Evolutionary conservation across 2,888 invertebrate genomes (phyloP), one percentile per base, ranked within the genome.

Genomic region (Leucophenga montana): DNA sequence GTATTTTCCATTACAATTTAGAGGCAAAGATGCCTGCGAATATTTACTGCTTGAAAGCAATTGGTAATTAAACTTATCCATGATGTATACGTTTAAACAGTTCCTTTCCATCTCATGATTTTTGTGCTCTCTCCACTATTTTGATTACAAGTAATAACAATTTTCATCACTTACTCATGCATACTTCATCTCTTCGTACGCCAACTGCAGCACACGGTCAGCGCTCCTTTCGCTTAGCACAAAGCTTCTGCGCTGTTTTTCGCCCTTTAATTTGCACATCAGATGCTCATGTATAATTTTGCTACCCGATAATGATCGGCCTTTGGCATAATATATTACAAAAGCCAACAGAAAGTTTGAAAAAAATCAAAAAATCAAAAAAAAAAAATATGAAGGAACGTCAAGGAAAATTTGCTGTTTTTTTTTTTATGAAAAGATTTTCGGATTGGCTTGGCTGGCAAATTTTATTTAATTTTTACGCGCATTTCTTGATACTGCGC

Each of bases 251-350:
- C 57, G 27, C 33, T 61, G 61, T 22, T 27, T 46, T 54, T 39
- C 18, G 46, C 76, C 85, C 82, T 79, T 85, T 83, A 85, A 82
- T 80, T 57, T 67, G 82, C 85, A 75, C 85, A 85, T 84, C 81
- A 82, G 53, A 76, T 82, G 85, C 77, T 83, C 85, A 84, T 85
- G 84, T 82, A 85, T 82, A 82, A 82, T 82, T 82, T 85, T 82
- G 84, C 85, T 85, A 85, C 85, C 85, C 85, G 82, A 82, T 82
- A 82, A 82, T 85, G 83, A 82, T 82, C 82, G 85, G 85, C 82
- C 85, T 84, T 85, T 85, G 82, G 82, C 82, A 85, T 82, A 85
- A 85, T 83, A 82, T 85, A 85, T 84, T 65, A 75, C 75, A 76
- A 68, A 75, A 69, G 74, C 82, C 77, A 72, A 76, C 72, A 77